Conservation (phyloP, 2,797 vertebrate species). For the Neosalanx taihuensis region DNA sequence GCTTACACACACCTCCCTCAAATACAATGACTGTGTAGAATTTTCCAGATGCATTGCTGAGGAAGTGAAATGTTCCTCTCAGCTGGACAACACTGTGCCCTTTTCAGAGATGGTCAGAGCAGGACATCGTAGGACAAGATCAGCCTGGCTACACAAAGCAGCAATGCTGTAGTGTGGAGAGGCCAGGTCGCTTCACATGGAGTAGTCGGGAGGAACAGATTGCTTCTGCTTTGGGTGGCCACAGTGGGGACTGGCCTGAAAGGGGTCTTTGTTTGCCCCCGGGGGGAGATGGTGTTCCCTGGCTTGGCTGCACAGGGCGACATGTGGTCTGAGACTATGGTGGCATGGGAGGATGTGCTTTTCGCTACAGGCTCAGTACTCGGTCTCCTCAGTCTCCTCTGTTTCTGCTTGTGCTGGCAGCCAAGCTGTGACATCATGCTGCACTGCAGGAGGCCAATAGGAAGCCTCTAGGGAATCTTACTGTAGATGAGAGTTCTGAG, state of each 20-base stretch:
- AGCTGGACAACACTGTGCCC: slow-evolving; percentile 18
- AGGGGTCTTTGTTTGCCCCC: slow-evolving; percentile 68
- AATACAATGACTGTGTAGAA: slow-evolving; percentile 25
- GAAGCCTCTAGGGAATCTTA: slow-evolving; percentile 26
- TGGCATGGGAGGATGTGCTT: slow-evolving; percentile 49
- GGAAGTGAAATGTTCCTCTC: slow-evolving; percentile 18
- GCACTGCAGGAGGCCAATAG: slow-evolving; percentile 17
- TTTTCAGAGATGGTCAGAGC: slow-evolving; percentile 41
- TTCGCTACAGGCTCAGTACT: slow-evolving; percentile 36
- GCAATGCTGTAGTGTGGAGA: slow-evolving; percentile 41
- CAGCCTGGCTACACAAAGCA: slow-evolving; percentile 26
- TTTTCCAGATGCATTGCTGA: slow-evolving; percentile 7
- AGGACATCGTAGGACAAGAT: slow-evolving; percentile 40
- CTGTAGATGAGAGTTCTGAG: background rate
- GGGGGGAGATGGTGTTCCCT: slow-evolving; percentile 44
- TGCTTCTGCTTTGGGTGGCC: slow-evolving; percentile 69
- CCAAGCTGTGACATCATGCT: slow-evolving; percentile 51
- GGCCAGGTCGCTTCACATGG: slow-evolving; percentile 65
- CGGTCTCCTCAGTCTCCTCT: slow-evolving; percentile 37
- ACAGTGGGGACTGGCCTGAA: slow-evolving; percentile 61
- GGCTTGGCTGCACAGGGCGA: slow-evolving; percentile 59
- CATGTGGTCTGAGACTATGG: slow-evolving; percentile 54
- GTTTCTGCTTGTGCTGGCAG: slow-evolving; percentile 22
- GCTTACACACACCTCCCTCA: background rate
- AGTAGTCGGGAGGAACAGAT: slow-evolving; percentile 71